A percentile compares a stretch with the other conserved stretches of the same genome.
phyloP scores from a whole-genome alignment of 2,113 vertebrate genomes.

The Lepus americanus region DNA sequence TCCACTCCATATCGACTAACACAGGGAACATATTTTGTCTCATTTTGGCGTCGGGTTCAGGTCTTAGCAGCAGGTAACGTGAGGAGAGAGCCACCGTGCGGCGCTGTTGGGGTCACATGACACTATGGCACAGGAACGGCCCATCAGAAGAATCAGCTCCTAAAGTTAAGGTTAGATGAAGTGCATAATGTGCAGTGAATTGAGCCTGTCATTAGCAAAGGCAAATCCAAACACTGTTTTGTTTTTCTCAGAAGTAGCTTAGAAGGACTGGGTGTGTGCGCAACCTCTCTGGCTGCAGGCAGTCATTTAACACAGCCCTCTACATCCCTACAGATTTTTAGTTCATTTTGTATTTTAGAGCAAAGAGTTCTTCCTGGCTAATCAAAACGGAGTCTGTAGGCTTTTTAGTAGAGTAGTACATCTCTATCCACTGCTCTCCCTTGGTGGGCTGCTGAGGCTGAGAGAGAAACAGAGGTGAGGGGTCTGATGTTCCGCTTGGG shows the following conservation, averaged over 20 bases:
- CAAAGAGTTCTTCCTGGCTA: constrained; percentile 18
- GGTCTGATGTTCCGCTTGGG: background rate
- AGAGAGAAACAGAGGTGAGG: background rate
- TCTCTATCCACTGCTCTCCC: constrained; percentile 19
- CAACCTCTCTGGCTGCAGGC: background rate
- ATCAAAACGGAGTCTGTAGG: constrained; percentile 43
- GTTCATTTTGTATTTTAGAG: constrained; percentile 57
- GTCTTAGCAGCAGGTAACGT: background rate
- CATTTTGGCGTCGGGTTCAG: background rate
- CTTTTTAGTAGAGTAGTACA: background rate
- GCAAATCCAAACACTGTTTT: constrained; percentile 5
- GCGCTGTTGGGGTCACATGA: background rate
- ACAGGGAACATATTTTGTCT: background rate
- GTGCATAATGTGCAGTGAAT: constrained; percentile 13
- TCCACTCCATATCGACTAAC: background rate
- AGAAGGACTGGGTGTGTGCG: background rate
- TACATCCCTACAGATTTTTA: background rate
- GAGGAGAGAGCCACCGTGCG: background rate
- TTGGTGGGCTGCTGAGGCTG: background rate
- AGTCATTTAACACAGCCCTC: background rate
- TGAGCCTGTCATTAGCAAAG: constrained; percentile 38
- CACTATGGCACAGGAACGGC: constrained; percentile 32
- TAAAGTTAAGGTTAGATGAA: constrained; percentile 8
- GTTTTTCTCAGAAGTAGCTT: background rate
- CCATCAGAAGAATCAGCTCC: constrained; percentile 28